Base-by-base conservation (phyloP, 2,113 vertebrate species). In the Riparia riparia region DNA sequence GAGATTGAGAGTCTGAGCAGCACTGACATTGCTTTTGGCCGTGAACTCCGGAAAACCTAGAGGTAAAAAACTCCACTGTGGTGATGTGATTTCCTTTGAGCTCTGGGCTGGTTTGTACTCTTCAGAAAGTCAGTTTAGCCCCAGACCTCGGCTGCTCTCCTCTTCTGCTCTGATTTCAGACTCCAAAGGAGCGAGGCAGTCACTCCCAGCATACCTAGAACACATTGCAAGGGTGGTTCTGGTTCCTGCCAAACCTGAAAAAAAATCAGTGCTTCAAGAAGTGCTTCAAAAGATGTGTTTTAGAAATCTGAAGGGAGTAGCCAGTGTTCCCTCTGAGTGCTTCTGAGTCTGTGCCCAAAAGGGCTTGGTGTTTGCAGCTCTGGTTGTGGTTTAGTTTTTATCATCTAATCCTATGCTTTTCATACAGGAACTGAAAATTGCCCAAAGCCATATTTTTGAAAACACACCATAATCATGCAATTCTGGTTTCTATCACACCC, bases 151-250 rank as follows among this genome's bases (percentile, higher is more conserved):
- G 19, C 51, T 66, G 20, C 29, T 42, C 7, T 47, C 14, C 19
- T 70, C 42, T 63, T n/a, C 47, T 92, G 51, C 79, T 83, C 57
- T n/a, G 39, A 15, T 3, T n/a, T 45, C 41, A 61, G 45, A 79
- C 15, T 19, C 17, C 0, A 0, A 12, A 51, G 28, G 44, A 91
- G 31, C 0, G 2, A 10, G 31, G 18, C 2, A 1, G 34, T 47
- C 8, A 0, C 53, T 82, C 24, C 37, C 53, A 3, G 2, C 21
- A 25, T 4, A 9, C 7, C 8, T 28, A 39, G 50, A 73, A 50
- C 29, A 39, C 6, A 3, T 17, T 37, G 13, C 50, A 54, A 45
- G 17, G 24, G 25, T 63, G 8, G 7, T 34, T 90, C 25, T 70
- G 17, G 34, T 8, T 89, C 41, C 83, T 76, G 17, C 17, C 60